These are phyloP conservation scores for Amblyraja radiata DNA, from an alignment of 2,797 vertebrate genomes.

Conservation along the genomic window DNA sequence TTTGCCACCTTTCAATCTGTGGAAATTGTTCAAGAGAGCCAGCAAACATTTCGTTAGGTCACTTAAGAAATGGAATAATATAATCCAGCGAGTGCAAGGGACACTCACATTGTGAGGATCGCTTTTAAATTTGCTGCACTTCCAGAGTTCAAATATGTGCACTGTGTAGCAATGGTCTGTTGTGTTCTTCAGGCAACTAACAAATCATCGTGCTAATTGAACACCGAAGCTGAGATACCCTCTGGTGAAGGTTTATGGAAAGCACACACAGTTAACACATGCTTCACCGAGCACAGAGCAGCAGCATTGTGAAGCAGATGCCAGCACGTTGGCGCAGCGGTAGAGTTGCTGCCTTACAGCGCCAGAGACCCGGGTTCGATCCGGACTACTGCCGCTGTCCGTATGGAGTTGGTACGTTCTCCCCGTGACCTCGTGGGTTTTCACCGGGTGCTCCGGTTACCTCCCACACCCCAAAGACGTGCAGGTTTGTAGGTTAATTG, in stretches of 20 bases:
- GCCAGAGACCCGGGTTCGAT: too few species aligned
- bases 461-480: too few species aligned
- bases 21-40: background rate
- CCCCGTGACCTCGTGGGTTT: too few species aligned
- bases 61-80: background rate
- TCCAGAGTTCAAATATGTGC: background rate
- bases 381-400: too few species aligned
- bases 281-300: background rate
- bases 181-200: background rate
- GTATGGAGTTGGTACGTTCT: too few species aligned
- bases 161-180: background rate
- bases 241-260: conserved; percentile 4
- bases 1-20: too few species aligned
- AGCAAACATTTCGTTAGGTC: background rate
- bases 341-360: too few species aligned
- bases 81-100: background rate
- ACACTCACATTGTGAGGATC: background rate
- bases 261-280: background rate
- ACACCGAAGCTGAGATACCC: background rate
- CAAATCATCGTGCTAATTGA: background rate
- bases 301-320: background rate
- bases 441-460: too few species aligned
- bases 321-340: rapidly evolving
- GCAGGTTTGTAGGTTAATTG: too few species aligned
- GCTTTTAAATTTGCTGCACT: background rate